phyloP scores from a whole-genome alignment of 2,888 invertebrate species.

The Torymus aiolomorphi region DNA sequence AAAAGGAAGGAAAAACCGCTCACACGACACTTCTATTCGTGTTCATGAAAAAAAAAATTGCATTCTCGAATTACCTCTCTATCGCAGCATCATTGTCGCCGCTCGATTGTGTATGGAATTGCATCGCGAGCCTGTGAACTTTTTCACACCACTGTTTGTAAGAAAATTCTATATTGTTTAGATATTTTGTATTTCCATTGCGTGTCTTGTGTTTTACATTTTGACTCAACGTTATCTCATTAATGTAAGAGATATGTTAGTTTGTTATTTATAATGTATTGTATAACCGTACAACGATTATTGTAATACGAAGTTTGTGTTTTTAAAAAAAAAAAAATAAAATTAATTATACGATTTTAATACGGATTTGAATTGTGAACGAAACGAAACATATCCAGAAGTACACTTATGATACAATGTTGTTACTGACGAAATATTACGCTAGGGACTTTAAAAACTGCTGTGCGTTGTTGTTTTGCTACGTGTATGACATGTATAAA shows the following conservation, averaged over 20 bases:
- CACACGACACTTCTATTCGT: constrained; percentile 63
- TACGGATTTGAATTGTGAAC: constrained; percentile 24
- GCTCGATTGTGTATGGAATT: constrained; percentile 29
- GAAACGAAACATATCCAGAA: constrained; percentile 20
- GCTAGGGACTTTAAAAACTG: constrained; percentile 37
- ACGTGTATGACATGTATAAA: constrained; percentile 47
- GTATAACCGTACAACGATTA: neutral
- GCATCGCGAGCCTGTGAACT: constrained; percentile 18
- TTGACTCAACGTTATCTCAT: neutral
- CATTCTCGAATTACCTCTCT: constrained; percentile 47
- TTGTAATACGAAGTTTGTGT: neutral
- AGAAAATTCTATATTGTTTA: constrained; percentile 19
- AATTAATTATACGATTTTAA: neutral
- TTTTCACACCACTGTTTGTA: constrained; percentile 45
- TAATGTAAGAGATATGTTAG: neutral
- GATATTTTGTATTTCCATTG: neutral
- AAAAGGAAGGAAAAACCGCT: constrained; percentile 45
- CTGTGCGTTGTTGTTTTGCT: constrained; percentile 49
- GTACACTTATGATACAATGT: constrained; percentile 9
- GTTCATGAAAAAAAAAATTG: constrained; percentile 57
- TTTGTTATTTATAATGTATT: neutral
- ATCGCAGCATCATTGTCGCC: constrained; percentile 40
- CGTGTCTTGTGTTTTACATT: neutral
- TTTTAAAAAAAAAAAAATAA: too few relatives aligned
- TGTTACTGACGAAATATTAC: constrained; percentile 26